Base-by-base conservation (phyloP, 2,888 invertebrate species). In the Acleris literana region DNA sequence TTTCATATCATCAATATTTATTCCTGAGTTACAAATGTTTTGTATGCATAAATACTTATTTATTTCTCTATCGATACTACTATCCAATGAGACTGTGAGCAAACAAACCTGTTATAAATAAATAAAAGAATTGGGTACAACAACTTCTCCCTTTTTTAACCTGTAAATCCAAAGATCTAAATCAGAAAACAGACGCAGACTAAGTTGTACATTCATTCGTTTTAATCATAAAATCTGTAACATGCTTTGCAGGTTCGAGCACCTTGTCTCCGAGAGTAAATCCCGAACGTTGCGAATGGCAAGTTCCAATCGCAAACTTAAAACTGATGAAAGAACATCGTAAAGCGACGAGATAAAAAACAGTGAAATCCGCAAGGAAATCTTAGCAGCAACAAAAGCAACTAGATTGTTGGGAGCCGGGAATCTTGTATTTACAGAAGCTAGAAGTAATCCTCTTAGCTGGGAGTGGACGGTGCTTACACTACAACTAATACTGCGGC, bases 361-460 rank as follows among this genome's bases (percentile, higher is more conserved):
- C 69, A 74, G 76, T 78, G 75, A 76, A 79, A 76, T 80, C 82
- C 78, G 75, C 72, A 77, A 76, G 78, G 80, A 79, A 84, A 83
- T 84, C 80, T 80, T 74, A 75, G 78, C 78, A 78, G 79, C 79
- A 84, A 85, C 79, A 82, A 81, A 82, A 81, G 79, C 75, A 74
- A 71, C 66, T 70, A 74, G 74, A 75, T 75, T 76, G 72, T 74
- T 75, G 75, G 75, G 79, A 78, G 77, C 58, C 74, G 78, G 81
- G 81, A 79, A 81, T 78, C 80, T 77, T 62, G 66, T 66, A 55
- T 64, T 61, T 69, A 65, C 64, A 71, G 73, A 74, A 74, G 73
- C 77, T 76, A 68, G 70, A 58, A 73, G 78, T 83, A 85, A 85
- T 85, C 86, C 80, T 81, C 81, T 85, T 84, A 83, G 75, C 79